Base-by-base conservation (phyloP, 2,888 invertebrate genomes). In the Odontocolon sp. region DNA sequence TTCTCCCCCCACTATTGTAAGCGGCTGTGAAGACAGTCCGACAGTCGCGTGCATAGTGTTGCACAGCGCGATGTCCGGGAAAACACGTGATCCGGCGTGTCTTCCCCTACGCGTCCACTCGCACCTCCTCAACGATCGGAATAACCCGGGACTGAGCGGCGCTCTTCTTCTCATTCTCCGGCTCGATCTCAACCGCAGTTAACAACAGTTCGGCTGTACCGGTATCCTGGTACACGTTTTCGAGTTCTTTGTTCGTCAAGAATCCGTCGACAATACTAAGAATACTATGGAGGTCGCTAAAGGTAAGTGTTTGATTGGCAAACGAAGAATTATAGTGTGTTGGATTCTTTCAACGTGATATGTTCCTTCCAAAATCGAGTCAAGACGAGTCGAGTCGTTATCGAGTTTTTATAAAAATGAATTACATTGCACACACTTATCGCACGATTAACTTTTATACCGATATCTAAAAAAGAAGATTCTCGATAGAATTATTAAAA, bases 261-360 rank as follows among this genome's bases (percentile, higher is more conserved):
- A 5, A 18, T 9, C n/a, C 23, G 11, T 6, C 33, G 16, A 14
- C 23, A 14, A 31, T 14, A 59, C 31, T 28, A 16, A 33, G 28
- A 45, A 40, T 56, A 78, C 72, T 23, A 88, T 88, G 87, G 87
- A 88, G 74, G 80, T 87, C 14, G 87, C 81, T n/a, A 87, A 88
- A 82, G 87, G 87, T 87, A 47, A 81, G 81, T 56, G 21, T 3
- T 21, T 14, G 0, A 14, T 23, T 2, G n/a, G n/a, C n/a, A n/a
- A n/a, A n/a, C n/a, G n/a, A n/a, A n/a, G n/a, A 16, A 28, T 52
- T 4, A 9, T 45, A n/a, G n/a, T 9, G 9, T 9, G 9, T 36
- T 36, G 36, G 2, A 9, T 36, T 2, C n/a, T 36, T 9, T 2
- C 4, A 36, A 2, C 36, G 9, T n/a, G 36, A 38, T 3, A 38